phyloP scores from a whole-genome alignment of 2,888 invertebrate genomes.

The Agrotis exclamationis region DNA sequence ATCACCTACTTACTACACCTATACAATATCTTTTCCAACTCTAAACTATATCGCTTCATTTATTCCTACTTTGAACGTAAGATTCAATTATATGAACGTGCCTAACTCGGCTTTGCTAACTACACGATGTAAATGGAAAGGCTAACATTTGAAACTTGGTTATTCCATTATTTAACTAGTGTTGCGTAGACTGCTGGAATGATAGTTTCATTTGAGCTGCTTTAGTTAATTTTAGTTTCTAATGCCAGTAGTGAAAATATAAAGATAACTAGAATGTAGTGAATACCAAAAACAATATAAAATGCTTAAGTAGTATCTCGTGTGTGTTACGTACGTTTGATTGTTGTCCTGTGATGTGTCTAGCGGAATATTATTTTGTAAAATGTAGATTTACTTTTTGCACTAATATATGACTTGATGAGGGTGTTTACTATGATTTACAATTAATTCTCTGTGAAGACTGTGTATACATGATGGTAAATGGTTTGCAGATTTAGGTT shows the following conservation, averaged over 20 bases:
- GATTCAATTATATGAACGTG: constrained; percentile 40
- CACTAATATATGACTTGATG: constrained; percentile 48
- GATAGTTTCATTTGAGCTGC: constrained; percentile 54
- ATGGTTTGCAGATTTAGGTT: constrained; percentile 68
- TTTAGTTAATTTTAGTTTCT: constrained; percentile 52
- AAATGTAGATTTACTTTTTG: constrained; percentile 48
- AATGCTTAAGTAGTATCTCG: constrained; percentile 60
- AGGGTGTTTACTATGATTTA: constrained; percentile 59
- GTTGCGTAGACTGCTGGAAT: constrained; percentile 50
- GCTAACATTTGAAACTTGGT: constrained; percentile 38
- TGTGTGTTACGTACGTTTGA: constrained; percentile 60
- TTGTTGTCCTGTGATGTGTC: constrained; percentile 62
- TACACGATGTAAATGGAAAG: constrained; percentile 30
- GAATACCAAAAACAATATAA: constrained; percentile 66
- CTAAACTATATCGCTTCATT: constrained; percentile 47
- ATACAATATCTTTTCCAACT: constrained; percentile 43
- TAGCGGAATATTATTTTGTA: constrained; percentile 56
- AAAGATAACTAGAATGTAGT: constrained; percentile 52
- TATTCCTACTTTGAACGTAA: constrained; percentile 49
- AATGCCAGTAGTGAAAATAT: constrained; percentile 49
- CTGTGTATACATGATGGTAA: constrained; percentile 58
- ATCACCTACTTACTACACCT: constrained; percentile 29
- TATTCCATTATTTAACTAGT: constrained; percentile 53
- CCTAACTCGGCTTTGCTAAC: constrained; percentile 50
- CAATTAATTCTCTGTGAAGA: constrained; percentile 57